A percentile compares a stretch with the other conserved stretches of the same genome.
Evolutionary conservation across 2,113 vertebrate species (phyloP).

Genomic region (Calonectris borealis): DNA sequence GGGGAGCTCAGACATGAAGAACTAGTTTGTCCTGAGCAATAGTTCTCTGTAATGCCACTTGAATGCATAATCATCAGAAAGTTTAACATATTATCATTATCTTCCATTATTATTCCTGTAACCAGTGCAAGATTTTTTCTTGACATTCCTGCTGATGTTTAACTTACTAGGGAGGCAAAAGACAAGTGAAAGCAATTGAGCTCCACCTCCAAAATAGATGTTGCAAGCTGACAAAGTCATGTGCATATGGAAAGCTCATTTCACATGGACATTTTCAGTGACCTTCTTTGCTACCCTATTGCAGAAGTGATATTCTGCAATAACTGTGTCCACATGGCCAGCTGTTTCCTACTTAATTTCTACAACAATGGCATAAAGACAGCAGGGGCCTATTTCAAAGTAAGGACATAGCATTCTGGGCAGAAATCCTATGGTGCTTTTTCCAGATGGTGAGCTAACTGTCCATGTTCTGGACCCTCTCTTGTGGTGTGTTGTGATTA

Average conservation of each 20-base stretch:
- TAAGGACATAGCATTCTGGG: not conserved
- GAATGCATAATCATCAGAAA: not conserved
- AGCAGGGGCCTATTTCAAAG: not conserved
- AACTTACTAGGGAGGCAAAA: not conserved
- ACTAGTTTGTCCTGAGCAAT: not conserved
- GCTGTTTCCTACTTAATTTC: slow-evolving; percentile 34
- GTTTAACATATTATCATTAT: not conserved
- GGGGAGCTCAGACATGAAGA: not conserved
- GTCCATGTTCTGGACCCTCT: not conserved
- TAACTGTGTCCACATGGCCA: slow-evolving; percentile 19
- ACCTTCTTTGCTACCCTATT: not conserved
- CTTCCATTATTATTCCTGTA: not conserved
- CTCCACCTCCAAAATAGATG: not conserved
- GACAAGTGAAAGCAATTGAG: not conserved
- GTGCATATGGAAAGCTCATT: not conserved
- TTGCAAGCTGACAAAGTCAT: slow-evolving; percentile 4
- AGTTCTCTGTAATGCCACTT: not conserved
- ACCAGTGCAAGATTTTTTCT: not conserved
- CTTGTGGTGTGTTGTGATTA: not conserved
- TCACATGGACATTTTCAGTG: not conserved
- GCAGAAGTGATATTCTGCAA: slow-evolving; percentile 45
- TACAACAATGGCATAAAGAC: not conserved
- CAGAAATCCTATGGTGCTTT: not conserved
- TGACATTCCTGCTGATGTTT: not conserved
- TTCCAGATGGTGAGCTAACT: slow-evolving; percentile 25